These are phyloP conservation scores for Thereva nobilitata DNA, from an alignment of 2,888 invertebrate species.

Conservation along the genomic window DNA sequence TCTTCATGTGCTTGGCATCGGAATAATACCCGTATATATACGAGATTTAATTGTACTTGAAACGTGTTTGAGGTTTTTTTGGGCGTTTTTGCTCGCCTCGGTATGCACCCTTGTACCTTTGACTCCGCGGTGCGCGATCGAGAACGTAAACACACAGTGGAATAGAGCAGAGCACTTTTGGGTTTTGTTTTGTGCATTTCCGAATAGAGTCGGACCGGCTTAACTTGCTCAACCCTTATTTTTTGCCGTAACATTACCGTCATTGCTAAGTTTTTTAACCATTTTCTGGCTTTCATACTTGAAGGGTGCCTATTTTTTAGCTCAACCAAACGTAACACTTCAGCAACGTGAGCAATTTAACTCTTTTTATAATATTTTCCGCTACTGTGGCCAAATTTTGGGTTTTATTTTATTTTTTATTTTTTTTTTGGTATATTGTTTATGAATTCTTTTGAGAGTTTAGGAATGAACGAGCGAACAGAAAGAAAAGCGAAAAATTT, in stretches of 20 bases:
- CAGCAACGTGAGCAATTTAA: constrained; percentile 27
- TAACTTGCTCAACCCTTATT: too few relatives aligned
- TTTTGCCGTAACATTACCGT: too few relatives aligned
- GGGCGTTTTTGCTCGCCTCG: background rate
- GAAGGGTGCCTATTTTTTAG: constrained; percentile 21
- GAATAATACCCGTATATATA: background rate
- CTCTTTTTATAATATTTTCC: constrained; percentile 32
- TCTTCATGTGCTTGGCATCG: background rate
- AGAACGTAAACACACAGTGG: too few relatives aligned
- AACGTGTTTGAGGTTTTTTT: background rate
- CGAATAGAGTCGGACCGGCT: too few relatives aligned
- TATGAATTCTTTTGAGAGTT: too few relatives aligned
- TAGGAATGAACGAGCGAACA: too few relatives aligned
- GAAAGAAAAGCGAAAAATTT: too few relatives aligned
- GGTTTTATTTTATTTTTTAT: constrained; percentile 8
- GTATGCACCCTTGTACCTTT: background rate
- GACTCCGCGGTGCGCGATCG: too few relatives aligned
- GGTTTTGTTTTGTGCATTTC: too few relatives aligned
- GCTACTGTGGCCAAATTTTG: constrained; percentile 34
- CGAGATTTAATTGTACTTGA: background rate
- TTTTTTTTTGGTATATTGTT: too few relatives aligned
- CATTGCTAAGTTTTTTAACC: too few relatives aligned
- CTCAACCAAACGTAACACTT: constrained; percentile 32
- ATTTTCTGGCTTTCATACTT: background rate
- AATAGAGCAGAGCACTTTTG: too few relatives aligned